These are phyloP conservation scores for Scatophagus argus DNA, from an alignment of 2,113 vertebrate genomes.

Conservation along the genomic window DNA sequence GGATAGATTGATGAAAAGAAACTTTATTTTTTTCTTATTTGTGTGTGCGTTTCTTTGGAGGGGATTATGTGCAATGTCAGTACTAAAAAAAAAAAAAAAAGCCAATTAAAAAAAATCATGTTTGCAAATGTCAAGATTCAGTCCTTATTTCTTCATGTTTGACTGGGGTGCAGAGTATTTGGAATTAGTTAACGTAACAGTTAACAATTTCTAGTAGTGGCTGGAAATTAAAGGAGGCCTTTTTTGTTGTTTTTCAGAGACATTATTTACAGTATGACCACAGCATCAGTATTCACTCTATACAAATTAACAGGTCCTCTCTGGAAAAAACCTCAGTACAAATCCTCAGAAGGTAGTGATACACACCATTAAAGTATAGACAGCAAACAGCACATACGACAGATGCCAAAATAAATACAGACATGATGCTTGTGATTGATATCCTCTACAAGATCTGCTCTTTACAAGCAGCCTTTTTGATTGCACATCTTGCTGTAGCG, in stretches of 20 bases:
- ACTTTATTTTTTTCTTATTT: constrained; percentile 50
- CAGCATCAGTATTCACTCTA: constrained; percentile 46
- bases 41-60: constrained; percentile 73
- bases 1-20: constrained; percentile 45
- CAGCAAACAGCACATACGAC: constrained; percentile 8
- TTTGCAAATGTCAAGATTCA: constrained; percentile 69
- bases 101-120: constrained; percentile 77
- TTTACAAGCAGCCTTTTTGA: not conserved
- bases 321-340: constrained; percentile 37
- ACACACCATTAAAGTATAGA: constrained; percentile 40
- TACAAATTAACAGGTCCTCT: constrained; percentile 58
- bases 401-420: constrained; percentile 21
- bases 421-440: not conserved
- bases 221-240: not conserved
- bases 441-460: not conserved
- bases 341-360: constrained; percentile 28
- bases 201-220: not conserved
- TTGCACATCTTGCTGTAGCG: constrained; percentile 20
- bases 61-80: constrained; percentile 82
- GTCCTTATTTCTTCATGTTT: not conserved
- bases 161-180: not conserved
- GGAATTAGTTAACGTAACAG: not conserved
- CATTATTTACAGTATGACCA: constrained; percentile 47
- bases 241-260: not conserved
- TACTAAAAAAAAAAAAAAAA: constrained; percentile 61